These are phyloP conservation scores for Drosophila atroscutellata DNA, from an alignment of 2,888 invertebrate species.

Conservation along the genomic window DNA sequence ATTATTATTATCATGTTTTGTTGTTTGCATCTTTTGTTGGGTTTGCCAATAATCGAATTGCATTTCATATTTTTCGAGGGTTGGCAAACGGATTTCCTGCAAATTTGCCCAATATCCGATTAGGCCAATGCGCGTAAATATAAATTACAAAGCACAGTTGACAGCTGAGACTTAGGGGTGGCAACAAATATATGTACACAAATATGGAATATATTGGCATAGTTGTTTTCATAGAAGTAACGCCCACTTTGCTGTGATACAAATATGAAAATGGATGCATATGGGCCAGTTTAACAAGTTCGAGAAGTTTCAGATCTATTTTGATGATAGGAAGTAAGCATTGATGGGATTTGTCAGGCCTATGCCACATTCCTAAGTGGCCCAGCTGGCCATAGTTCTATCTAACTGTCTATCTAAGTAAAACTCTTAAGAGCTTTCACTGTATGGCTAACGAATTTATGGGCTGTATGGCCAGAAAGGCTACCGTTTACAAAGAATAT, in stretches of 20 bases:
- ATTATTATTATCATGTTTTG: constrained; percentile 46
- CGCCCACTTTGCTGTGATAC: constrained; percentile 44
- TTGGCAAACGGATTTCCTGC: constrained; percentile 72
- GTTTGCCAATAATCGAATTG: constrained; percentile 59
- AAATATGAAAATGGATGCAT: constrained; percentile 40
- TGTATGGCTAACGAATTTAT: constrained; percentile 39
- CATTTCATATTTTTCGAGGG: constrained; percentile 48
- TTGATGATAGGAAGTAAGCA: constrained; percentile 28
- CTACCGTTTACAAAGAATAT: constrained; percentile 61
- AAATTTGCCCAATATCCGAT: constrained; percentile 61
- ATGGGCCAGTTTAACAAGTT: constrained; percentile 17
- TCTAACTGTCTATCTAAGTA: constrained; percentile 17
- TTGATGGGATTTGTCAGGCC: constrained; percentile 55
- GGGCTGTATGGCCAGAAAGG: constrained; percentile 23
- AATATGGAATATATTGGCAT: constrained; percentile 32
- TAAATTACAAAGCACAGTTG: constrained; percentile 62
- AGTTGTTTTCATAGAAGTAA: constrained; percentile 34
- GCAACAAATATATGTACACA: constrained; percentile 5
- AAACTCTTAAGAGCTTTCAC: constrained; percentile 64
- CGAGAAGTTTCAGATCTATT: constrained; percentile 29
- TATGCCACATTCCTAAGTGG: constrained; percentile 29
- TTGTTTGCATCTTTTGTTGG: constrained; percentile 34
- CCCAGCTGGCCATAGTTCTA: constrained; percentile 37
- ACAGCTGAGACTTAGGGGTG: constrained; percentile 55
- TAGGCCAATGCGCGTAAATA: constrained; percentile 63